Evolutionary conservation across 2,113 vertebrate genomes (phyloP).

Genomic region (Rhizomys pruinosus): DNA sequence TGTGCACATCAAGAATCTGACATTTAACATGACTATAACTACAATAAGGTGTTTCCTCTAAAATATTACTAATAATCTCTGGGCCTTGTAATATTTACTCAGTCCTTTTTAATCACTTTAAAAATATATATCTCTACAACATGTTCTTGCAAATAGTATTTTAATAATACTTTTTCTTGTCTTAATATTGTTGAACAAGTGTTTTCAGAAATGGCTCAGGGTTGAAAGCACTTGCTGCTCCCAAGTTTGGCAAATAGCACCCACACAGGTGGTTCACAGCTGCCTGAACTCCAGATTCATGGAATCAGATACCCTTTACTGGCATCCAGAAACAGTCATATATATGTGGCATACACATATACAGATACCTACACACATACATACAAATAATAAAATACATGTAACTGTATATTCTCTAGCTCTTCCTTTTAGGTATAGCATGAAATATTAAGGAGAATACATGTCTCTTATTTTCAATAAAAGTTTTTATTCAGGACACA

Average conservation of each 20-base stretch:
- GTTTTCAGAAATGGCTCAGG: no score
- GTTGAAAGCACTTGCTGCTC: no score
- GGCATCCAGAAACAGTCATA: no score
- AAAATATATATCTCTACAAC: neutral
- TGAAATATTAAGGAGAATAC: neutral
- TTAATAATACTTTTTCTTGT: conserved; percentile 13
- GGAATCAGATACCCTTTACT: no score
- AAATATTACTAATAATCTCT: neutral
- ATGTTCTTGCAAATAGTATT: neutral
- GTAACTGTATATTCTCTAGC: neutral
- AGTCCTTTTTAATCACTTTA: neutral
- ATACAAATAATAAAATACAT: neutral
- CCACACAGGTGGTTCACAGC: no score
- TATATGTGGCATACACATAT: no score
- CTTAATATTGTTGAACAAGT: neutral
- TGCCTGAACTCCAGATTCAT: no score
- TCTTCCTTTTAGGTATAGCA: neutral
- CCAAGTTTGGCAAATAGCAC: no score
- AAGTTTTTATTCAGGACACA: neutral
- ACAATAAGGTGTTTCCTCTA: neutral
- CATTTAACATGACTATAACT: neutral
- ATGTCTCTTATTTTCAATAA: neutral
- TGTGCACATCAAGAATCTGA: neutral
- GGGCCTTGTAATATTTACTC: neutral
- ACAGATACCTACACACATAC: no score